These are phyloP conservation scores for Cataglyphis hispanica DNA, from an alignment of 1,140 invertebrate genomes.

Conservation along the genomic window DNA sequence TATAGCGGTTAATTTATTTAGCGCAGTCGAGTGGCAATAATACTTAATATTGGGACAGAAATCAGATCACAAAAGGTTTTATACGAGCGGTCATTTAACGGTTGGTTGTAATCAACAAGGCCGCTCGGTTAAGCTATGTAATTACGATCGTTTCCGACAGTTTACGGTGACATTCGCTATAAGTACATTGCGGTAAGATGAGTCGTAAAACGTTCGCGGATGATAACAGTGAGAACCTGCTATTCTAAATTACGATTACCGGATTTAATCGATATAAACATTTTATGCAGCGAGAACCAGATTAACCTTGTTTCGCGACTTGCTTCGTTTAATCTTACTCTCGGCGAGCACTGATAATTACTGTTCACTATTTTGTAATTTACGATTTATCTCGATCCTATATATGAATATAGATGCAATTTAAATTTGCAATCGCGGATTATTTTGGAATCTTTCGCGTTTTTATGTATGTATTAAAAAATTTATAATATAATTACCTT, in stretches of 20 bases:
- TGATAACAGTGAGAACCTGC: conserved; percentile 43
- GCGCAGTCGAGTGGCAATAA: not conserved
- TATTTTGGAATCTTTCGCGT: not conserved
- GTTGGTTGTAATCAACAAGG: conserved; percentile 50
- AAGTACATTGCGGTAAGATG: conserved; percentile 43
- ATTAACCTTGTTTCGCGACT: conserved; percentile 8
- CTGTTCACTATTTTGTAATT: not conserved
- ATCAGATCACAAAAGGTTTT: not conserved
- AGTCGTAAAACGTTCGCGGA: conserved; percentile 42
- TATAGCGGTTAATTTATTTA: not conserved
- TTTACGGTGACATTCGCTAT: conserved; percentile 56
- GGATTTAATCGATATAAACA: conserved; percentile 8
- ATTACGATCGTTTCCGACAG: conserved; percentile 44
- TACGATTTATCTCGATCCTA: not conserved
- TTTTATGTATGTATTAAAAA: not conserved
- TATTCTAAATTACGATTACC: conserved; percentile 45
- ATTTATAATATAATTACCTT: not conserved
- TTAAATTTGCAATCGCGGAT: not conserved
- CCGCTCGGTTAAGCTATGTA: conserved; percentile 51
- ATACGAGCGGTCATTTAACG: conserved; percentile 46
- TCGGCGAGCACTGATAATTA: conserved; percentile 3
- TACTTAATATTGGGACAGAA: conserved; percentile 1
- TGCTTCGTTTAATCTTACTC: not conserved
- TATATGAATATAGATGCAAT: not conserved
- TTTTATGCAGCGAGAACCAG: not conserved